These are phyloP conservation scores for Rotaria macrura DNA, from an alignment of 2,888 invertebrate genomes.

Conservation along the genomic window DNA sequence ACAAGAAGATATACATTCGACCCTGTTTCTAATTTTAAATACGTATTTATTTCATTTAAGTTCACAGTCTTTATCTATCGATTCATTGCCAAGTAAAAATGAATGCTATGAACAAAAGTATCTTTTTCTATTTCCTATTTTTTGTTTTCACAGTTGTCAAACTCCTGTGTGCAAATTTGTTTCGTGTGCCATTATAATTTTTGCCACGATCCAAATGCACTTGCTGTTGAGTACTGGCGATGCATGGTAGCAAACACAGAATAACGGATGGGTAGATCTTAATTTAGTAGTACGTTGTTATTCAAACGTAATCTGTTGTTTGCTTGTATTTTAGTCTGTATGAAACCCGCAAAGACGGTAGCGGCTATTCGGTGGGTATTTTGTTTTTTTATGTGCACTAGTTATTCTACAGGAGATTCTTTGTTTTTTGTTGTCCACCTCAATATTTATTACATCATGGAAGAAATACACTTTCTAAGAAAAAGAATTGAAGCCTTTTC, in stretches of 20 bases:
- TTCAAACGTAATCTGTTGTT: no score
- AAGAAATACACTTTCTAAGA: no score
- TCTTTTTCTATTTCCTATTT: neutral
- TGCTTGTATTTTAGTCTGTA: neutral
- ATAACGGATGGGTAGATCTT: neutral
- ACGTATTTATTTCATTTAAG: neutral
- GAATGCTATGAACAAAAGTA: neutral
- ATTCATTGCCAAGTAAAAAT: neutral
- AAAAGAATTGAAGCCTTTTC: no score
- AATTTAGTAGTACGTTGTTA: no score
- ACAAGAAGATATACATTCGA: no score
- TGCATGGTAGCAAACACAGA: slow-evolving; percentile 21
- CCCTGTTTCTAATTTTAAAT: no score
- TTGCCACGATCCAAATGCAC: slow-evolving; percentile 1
- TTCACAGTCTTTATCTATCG: neutral
- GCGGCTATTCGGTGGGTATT: neutral
- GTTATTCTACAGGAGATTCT: no score
- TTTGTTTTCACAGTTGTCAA: neutral
- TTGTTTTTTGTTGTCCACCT: no score
- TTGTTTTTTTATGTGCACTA: no score
- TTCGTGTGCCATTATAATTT: neutral
- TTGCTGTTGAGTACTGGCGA: neutral
- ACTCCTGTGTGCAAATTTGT: neutral
- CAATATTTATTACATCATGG: no score
- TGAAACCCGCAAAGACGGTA: neutral